A percentile compares a stretch with the other conserved stretches of the same genome.
phyloP scores from a whole-genome alignment of 2,888 invertebrate genomes.

The Incurvaria masculella region DNA sequence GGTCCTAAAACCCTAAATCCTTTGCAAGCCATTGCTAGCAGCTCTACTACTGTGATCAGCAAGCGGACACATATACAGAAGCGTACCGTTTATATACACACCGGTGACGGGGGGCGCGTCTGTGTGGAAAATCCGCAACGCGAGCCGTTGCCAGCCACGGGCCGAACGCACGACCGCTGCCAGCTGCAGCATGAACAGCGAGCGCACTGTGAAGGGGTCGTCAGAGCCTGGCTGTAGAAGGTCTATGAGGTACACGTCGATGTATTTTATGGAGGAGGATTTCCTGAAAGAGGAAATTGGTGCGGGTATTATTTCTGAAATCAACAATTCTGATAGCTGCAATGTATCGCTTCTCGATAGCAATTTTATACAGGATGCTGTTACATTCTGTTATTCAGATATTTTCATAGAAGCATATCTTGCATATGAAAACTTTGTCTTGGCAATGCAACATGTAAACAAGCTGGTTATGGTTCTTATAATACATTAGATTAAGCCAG shows the following conservation, averaged over 20 bases:
- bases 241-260: slow-evolving; percentile 98
- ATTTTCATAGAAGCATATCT: too few relatives aligned
- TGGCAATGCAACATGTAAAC: neutral
- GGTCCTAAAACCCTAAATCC: too few relatives aligned
- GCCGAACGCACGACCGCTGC: slow-evolving; percentile 95
- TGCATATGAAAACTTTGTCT: too few relatives aligned
- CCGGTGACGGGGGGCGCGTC: slow-evolving; percentile 38
- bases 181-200: slow-evolving; percentile 93
- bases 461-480: neutral
- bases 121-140: slow-evolving; percentile 85
- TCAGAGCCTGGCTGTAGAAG: slow-evolving; percentile 74
- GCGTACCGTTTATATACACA: slow-evolving; percentile 4
- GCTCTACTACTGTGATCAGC: too few relatives aligned
- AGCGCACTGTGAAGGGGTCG: slow-evolving; percentile 85
- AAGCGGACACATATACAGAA: neutral
- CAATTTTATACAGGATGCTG: too few relatives aligned
- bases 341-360: too few relatives aligned
- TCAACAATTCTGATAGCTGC: too few relatives aligned
- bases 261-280: slow-evolving; percentile 64
- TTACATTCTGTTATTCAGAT: too few relatives aligned
- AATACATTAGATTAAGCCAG: too few relatives aligned
- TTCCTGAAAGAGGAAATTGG: slow-evolving; percentile 33
- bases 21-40: too few relatives aligned
- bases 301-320: too few relatives aligned
- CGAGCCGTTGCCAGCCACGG: slow-evolving; percentile 80